Evolutionary conservation across 2,888 invertebrate species (phyloP).

Genomic region (Ligdia adustata): DNA sequence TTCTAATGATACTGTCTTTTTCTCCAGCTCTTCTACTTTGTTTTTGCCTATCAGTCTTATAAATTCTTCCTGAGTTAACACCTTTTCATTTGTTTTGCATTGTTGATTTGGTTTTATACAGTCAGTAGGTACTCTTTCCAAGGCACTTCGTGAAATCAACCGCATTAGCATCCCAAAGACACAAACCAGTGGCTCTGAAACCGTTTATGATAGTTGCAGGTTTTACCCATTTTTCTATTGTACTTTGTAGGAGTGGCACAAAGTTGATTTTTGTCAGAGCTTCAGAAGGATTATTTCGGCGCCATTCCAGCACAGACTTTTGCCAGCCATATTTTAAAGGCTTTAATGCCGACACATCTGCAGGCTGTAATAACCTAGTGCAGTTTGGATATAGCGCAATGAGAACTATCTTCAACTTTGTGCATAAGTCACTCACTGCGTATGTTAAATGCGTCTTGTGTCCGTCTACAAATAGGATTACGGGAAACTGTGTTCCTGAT

Average conservation of each 20-base stretch:
- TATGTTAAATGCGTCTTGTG: background rate
- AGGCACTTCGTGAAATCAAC: background rate
- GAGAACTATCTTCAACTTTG: background rate
- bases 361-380: too few species aligned
- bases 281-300: too few species aligned
- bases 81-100: background rate
- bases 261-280: too few species aligned
- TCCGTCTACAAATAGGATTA: background rate
- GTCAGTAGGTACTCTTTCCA: background rate
- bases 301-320: too few species aligned
- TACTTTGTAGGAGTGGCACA: too few species aligned
- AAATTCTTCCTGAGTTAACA: background rate
- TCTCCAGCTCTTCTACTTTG: background rate
- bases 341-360: too few species aligned
- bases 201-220: too few species aligned
- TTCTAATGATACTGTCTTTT: background rate
- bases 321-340: too few species aligned
- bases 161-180: too few species aligned
- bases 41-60: background rate
- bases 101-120: background rate
- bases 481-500: background rate
- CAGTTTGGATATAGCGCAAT: background rate
- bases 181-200: too few species aligned
- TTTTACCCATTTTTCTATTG: too few species aligned
- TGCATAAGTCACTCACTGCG: conserved; percentile 6